Percentiles rank a stretch among this genome's conserved stretches.
phyloP scores from a whole-genome alignment of 2,113 vertebrate species.

The Takifugu bimaculatus region DNA sequence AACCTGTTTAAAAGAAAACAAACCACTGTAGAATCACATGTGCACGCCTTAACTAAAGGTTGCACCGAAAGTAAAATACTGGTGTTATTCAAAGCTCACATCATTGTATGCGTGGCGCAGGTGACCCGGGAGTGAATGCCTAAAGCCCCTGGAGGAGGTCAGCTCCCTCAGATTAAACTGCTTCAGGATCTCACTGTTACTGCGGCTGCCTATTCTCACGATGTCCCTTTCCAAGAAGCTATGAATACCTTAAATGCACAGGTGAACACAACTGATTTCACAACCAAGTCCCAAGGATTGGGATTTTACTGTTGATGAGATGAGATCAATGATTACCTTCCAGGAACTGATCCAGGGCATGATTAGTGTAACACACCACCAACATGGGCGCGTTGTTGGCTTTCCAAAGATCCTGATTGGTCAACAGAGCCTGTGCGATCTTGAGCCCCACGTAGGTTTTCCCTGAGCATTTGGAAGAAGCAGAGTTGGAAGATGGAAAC shows the following conservation, averaged over 20 bases:
- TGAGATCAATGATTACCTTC: conserved; percentile 78
- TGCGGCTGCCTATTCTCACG: conserved; percentile 88
- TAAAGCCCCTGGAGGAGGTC: conserved; percentile 56
- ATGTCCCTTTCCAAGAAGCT: conserved; percentile 77
- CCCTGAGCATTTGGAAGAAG: conserved; percentile 69
- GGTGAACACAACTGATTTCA: conserved; percentile 9
- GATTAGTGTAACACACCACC: conserved; percentile 95
- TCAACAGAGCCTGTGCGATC: conserved; percentile 84
- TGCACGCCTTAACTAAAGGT: not conserved
- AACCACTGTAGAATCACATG: not conserved
- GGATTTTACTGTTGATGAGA: not conserved
- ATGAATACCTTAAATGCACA: conserved; percentile 76
- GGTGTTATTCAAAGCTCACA: conserved; percentile 61
- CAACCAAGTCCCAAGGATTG: not conserved
- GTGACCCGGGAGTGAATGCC: conserved; percentile 60
- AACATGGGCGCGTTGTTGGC: conserved; percentile 65
- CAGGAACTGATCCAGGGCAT: conserved; percentile 97
- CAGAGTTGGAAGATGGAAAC: not conserved
- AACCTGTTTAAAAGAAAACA: conserved; percentile 67
- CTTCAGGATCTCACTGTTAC: conserved; percentile 83
- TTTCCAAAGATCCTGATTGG: conserved; percentile 75
- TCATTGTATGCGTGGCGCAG: conserved; percentile 65
- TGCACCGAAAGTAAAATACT: not conserved
- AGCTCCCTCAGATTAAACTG: conserved; percentile 81
- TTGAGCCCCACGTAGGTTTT: conserved; percentile 93